phyloP scores from a whole-genome alignment of 2,113 vertebrate genomes.

The Bambusicola thoracicus region DNA sequence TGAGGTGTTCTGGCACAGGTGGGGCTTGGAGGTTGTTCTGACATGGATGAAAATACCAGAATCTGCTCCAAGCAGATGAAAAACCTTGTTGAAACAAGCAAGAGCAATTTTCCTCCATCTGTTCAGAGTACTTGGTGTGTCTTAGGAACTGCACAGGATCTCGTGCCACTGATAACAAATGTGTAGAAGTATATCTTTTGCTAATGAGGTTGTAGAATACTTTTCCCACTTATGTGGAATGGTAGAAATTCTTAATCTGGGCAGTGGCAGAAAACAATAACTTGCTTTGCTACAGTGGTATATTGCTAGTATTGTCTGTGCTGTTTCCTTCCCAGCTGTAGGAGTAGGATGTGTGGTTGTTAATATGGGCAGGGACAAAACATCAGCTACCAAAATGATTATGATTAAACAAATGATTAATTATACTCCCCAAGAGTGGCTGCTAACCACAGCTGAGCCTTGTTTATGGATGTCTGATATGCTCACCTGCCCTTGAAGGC shows the following conservation, averaged over 20 bases:
- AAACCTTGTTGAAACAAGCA: slow-evolving; percentile 52
- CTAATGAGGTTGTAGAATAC: not conserved
- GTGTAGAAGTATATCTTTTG: not conserved
- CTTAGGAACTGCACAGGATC: not conserved
- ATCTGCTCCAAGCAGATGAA: slow-evolving; percentile 47
- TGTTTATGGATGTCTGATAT: not conserved
- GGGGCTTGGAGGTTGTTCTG: slow-evolving; percentile 7
- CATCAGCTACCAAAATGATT: not conserved
- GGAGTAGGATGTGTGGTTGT: not conserved
- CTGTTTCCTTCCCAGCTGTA: not conserved
- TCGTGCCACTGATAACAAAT: not conserved
- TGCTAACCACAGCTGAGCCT: not conserved
- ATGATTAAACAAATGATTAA: slow-evolving; percentile 12
- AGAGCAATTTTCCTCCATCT: not conserved
- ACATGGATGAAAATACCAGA: not conserved
- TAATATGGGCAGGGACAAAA: not conserved
- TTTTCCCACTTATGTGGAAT: not conserved
- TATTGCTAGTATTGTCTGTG: not conserved
- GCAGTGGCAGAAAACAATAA: not conserved
- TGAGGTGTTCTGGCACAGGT: slow-evolving; percentile 4
- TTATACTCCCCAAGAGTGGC: not conserved
- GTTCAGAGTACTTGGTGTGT: not conserved
- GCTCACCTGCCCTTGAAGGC: not conserved
- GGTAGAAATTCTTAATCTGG: not conserved
- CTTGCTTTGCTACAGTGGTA: not conserved